Base-by-base conservation (phyloP, 1,140 invertebrate genomes). In the Anagrus nilaparvatae region DNA sequence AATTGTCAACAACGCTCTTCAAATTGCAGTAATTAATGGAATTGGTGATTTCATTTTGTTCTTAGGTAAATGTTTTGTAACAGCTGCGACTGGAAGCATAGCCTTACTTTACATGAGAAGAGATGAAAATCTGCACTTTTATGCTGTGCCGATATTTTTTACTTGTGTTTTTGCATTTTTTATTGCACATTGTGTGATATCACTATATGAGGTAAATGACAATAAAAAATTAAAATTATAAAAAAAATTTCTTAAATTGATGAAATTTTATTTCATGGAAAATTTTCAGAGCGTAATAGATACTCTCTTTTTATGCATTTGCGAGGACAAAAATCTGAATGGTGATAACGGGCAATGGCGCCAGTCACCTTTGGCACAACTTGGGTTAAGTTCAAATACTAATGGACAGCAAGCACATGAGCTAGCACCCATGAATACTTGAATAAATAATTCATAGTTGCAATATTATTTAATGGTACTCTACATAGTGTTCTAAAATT, bases 31-130 rank as follows among this genome's bases (percentile, higher is more conserved):
- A 0, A 88, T 97, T 32, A 96, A 97, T 65, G 85, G 87, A 51
- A 77, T 96, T 24, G 92, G 92, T 7, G 90, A 95, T 63, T 96
- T 97, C 60, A 83, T 97, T 32, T 71, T 97, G 5, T 93, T 97
- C 56, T 61, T 97, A 35, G 88, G 87, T 20, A 97, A 97, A 73
- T 82, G 84, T 54, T 82, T 90, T 43, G 86, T 93, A 23, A 85
- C 87, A 8, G 79, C 82, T 1, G 67, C 83, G 1, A 85, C 82
- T 0, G 84, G 83, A 36, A 74, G 76, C 44, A 66, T 83, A 27
- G 82, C 79, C 14, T 64, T 88, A 7, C 63, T 92, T 23, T 73
- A 86, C 31, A 76, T 92, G 52, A 81, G 79, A 61, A 73, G 77
- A 45, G 78, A 82, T 64, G 58, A 74, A 0, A 74, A 79, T 46